Base-by-base conservation (phyloP, 2,888 invertebrate species). In the Cheilosia scutellata region DNA sequence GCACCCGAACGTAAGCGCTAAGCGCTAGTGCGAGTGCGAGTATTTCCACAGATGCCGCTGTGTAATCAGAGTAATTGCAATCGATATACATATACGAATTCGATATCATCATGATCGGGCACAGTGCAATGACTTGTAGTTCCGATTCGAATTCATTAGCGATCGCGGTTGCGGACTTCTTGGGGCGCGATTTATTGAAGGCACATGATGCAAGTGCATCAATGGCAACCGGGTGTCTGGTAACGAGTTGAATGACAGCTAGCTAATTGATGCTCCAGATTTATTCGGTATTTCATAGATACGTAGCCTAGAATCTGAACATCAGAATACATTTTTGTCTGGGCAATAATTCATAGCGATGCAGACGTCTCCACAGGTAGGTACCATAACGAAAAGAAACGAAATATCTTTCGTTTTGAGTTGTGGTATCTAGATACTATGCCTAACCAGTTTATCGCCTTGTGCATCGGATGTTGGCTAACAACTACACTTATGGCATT, bases 31-130 rank as follows among this genome's bases (percentile, higher is more conserved):
- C 37, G 37, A 33, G 9, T 33, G 3, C 31, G 57, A 31, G 4
- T 44, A 47, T 63, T 75, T 63, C 68, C 16, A 44, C 68, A 68
- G 57, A 47, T 58, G 53, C 63, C 63, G 44, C 29, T 66, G 65
- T 66, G 78, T 78, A 82, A 82, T 77, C 71, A 40, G 77, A 82
- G 82, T 78, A 82, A 72, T 82, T 72, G 71, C 27, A 77, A 77
- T 72, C 72, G 71, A 77, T 80, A 80, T 6, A 2, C 44, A 13
- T 42, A 44, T 1, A 44, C 16, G 5, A 16, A 49, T 25, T 9
- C 20, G 65, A 77, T 72, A 74, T 79, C 65, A 74, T 65, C 29
- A 74, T 79, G 58, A 74, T 65, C 29, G 53, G n/a, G 20, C 20
- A 6, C 60, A 29, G 77, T 60, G 71, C 82, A 82, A 60, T 77